Conservation (phyloP, 2,797 vertebrate genomes). For the Falco concolor region DNA sequence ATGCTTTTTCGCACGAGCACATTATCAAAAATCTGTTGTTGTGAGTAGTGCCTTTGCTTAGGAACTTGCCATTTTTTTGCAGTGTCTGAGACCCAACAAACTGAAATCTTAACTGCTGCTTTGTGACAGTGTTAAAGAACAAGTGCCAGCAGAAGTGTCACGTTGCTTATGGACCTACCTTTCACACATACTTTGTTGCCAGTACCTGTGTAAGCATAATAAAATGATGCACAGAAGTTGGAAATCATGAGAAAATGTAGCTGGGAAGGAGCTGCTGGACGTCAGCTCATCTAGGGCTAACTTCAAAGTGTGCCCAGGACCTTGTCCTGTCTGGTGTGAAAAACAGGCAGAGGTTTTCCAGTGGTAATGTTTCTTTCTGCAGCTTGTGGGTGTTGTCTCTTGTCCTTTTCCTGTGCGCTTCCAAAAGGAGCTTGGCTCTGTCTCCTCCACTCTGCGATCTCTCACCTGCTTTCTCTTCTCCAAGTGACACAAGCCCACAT, state of each 20-base stretch:
- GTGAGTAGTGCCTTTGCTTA: not conserved
- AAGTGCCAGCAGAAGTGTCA: not conserved
- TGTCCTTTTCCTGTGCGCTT: not conserved
- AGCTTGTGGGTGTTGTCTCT: not conserved
- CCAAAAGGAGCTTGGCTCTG: not conserved
- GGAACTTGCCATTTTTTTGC: not conserved
- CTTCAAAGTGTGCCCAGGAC: not conserved
- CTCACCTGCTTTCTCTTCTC: not conserved
- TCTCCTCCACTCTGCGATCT: not conserved
- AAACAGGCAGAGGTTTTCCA: not conserved
- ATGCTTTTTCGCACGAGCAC: fast-evolving
- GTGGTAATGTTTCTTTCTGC: not conserved
- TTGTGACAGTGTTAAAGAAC: fast-evolving
- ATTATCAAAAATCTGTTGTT: not conserved
- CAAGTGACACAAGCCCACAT: too few relatives aligned
- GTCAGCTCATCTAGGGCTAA: not conserved
- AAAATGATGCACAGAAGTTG: not conserved
- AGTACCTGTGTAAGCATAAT: not conserved
- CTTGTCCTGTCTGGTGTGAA: not conserved
- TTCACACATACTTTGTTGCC: not conserved
- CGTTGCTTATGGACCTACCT: not conserved
- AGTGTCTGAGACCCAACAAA: not conserved
- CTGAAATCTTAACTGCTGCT: not conserved
- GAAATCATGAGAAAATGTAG: fast-evolving
- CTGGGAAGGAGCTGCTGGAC: not conserved